Percentiles rank a stretch among this genome's conserved stretches.
Evolutionary conservation across 2,113 vertebrate genomes (phyloP).

Genomic region (Chloebia gouldiae): DNA sequence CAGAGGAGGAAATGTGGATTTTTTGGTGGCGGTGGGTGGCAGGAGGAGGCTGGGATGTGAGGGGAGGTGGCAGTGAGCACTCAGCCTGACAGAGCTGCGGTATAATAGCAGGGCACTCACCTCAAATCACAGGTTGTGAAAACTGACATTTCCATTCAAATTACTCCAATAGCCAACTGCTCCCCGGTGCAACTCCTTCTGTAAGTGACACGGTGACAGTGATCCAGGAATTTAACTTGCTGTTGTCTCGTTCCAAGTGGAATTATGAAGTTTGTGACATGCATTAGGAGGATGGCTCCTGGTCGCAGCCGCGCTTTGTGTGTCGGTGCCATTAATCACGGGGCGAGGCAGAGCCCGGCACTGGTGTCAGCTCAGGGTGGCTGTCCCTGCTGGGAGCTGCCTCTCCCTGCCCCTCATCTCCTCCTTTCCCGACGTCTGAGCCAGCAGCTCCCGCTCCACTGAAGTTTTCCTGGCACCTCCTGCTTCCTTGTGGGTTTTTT

Average conservation of each 20-base stretch:
- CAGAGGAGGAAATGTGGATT: background rate
- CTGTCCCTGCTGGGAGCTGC: background rate
- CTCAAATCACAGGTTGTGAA: conserved; percentile 63
- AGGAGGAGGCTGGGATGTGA: background rate
- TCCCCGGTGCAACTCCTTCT: conserved; percentile 38
- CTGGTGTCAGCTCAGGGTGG: conserved; percentile 1
- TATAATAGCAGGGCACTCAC: conserved; percentile 55
- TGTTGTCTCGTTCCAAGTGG: conserved; percentile 54
- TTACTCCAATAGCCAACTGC: conserved; percentile 47
- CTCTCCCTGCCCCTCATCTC: background rate
- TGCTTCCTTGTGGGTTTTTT: background rate
- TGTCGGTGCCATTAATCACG: conserved; percentile 6
- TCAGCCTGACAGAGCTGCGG: conserved; percentile 44
- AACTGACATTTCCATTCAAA: conserved; percentile 69
- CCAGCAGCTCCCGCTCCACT: background rate
- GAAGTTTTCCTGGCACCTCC: conserved; percentile 28
- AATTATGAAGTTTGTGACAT: conserved; percentile 48
- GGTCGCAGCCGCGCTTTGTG: background rate
- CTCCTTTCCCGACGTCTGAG: background rate
- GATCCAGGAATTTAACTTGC: conserved; percentile 57
- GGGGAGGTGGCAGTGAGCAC: background rate
- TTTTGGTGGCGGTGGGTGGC: background rate
- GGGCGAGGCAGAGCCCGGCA: background rate
- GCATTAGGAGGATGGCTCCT: conserved; percentile 47
- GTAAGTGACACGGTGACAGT: conserved; percentile 50